Evolutionary conservation across 2,113 vertebrate species (phyloP).

Genomic region (Cichladusa arquata): DNA sequence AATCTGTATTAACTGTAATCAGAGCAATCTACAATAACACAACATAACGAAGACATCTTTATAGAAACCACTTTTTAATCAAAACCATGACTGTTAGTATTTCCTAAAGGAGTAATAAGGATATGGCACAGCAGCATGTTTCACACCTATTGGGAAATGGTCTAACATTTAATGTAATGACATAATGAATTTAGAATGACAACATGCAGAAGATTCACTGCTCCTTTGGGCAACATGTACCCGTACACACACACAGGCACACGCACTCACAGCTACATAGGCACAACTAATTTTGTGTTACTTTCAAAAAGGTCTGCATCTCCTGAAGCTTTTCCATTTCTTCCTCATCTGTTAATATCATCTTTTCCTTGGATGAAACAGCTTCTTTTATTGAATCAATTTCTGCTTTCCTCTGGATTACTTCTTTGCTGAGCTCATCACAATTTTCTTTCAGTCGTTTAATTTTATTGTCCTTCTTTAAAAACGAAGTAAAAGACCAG

Average conservation of each 20-base stretch:
- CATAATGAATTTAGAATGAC: background rate
- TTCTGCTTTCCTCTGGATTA: constrained; percentile 79
- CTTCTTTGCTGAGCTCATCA: constrained; percentile 84
- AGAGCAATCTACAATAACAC: background rate
- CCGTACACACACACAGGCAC: background rate
- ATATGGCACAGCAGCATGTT: background rate
- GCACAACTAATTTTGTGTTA: constrained; percentile 7
- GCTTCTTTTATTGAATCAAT: constrained; percentile 82
- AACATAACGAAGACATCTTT: background rate
- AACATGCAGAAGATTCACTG: background rate
- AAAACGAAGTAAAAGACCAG: constrained; percentile 9
- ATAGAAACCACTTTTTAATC: background rate
- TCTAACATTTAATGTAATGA: background rate
- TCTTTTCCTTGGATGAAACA: constrained; percentile 71
- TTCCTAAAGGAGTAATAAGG: background rate
- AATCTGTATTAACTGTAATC: background rate
- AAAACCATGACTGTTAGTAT: background rate
- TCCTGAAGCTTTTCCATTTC: constrained; percentile 77
- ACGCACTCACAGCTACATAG: background rate
- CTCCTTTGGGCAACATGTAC: background rate
- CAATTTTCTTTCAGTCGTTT: constrained; percentile 76
- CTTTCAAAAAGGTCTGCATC: constrained; percentile 78
- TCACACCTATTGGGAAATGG: background rate
- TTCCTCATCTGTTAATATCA: constrained; percentile 73
- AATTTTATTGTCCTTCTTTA: constrained; percentile 78